phyloP scores from a whole-genome alignment of 1,140 invertebrate species.

The Heliconius nattereri region DNA sequence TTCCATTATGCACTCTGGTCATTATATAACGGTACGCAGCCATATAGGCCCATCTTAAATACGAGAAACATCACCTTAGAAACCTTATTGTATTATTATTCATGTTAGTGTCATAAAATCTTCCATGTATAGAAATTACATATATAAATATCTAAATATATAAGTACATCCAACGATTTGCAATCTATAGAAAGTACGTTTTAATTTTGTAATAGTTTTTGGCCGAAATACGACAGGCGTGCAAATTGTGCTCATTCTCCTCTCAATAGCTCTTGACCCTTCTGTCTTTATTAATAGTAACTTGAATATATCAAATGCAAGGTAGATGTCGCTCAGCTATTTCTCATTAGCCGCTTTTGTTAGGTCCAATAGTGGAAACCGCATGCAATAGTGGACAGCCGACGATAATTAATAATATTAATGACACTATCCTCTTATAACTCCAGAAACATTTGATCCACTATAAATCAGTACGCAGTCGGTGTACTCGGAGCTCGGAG shows the following conservation, averaged over 20 bases:
- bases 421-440: slow-evolving; percentile 51
- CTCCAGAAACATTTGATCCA: slow-evolving; percentile 54
- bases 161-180: slow-evolving; percentile 10
- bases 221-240: slow-evolving; percentile 32
- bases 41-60: slow-evolving; percentile 41
- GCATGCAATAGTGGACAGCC: slow-evolving; percentile 43
- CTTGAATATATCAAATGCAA: slow-evolving; percentile 35
- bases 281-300: slow-evolving; percentile 32
- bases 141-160: not conserved
- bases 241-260: slow-evolving; percentile 38
- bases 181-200: slow-evolving; percentile 16
- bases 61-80: slow-evolving; percentile 28
- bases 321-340: slow-evolving; percentile 40
- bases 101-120: slow-evolving; percentile 37
- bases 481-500: slow-evolving; percentile 36
- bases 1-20: slow-evolving; percentile 65
- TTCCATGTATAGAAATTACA: slow-evolving; percentile 10
- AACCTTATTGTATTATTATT: slow-evolving; percentile 25
- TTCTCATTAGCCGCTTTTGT: slow-evolving; percentile 43
- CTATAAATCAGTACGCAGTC: slow-evolving; percentile 61
- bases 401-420: slow-evolving; percentile 63
- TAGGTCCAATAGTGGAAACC: slow-evolving; percentile 7
- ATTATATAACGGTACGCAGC: slow-evolving; percentile 58
- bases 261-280: slow-evolving; percentile 35
- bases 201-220: slow-evolving; percentile 18